Percentiles rank a stretch among this genome's conserved stretches.
Conservation (phyloP, 2,888 invertebrate species). For the Linnaemya vulpina region DNA sequence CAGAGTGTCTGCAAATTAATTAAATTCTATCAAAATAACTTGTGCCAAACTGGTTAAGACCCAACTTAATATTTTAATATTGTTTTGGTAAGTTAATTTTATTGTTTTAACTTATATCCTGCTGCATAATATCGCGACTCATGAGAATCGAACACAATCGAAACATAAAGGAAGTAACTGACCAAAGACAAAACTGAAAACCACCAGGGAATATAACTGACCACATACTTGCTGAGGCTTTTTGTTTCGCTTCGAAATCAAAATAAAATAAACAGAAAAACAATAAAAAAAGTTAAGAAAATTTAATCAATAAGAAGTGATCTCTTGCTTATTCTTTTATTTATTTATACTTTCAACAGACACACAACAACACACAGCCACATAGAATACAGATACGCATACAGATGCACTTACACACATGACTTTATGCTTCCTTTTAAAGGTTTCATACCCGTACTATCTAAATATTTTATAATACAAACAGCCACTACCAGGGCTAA, state of each 20-base stretch:
- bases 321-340: slow-evolving; percentile 55
- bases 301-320: slow-evolving; percentile 65
- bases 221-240: slow-evolving; percentile 64
- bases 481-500: slow-evolving; percentile 27
- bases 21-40: slow-evolving; percentile 52
- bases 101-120: slow-evolving; percentile 58
- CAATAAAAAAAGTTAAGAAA: slow-evolving; percentile 41
- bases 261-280: slow-evolving; percentile 48
- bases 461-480: slow-evolving; percentile 10
- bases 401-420: slow-evolving; percentile 12
- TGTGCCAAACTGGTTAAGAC: slow-evolving; percentile 52
- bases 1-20: slow-evolving; percentile 48
- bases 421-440: slow-evolving; percentile 59
- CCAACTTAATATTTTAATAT: slow-evolving; percentile 44
- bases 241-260: slow-evolving; percentile 33
- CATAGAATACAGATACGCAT: neutral
- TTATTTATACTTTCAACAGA: slow-evolving; percentile 24
- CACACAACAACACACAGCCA: neutral
- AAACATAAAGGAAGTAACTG: slow-evolving; percentile 67
- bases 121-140: slow-evolving; percentile 45
- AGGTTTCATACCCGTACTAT: slow-evolving; percentile 45
- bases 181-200: slow-evolving; percentile 65
- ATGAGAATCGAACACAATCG: slow-evolving; percentile 29
- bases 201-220: slow-evolving; percentile 67
- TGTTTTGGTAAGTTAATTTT: slow-evolving; percentile 48